Evolutionary conservation across 1,140 invertebrate genomes (phyloP), one percentile per base, ranked within the genome.

Genomic region (Anoplolepis gracilipes): DNA sequence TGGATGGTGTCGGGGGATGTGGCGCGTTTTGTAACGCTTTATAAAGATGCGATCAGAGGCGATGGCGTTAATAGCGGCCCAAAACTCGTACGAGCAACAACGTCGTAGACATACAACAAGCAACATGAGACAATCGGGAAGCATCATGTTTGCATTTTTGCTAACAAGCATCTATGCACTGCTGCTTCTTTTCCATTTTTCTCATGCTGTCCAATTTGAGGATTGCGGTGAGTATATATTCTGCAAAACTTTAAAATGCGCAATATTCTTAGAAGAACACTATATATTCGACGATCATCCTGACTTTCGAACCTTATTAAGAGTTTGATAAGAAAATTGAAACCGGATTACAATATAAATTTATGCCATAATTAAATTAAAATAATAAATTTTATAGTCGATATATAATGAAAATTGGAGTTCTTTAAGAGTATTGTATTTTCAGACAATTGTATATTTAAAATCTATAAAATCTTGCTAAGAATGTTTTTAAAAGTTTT

Each of bases 191-290:
- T 5, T 6, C 7, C 19, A 57, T 69, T 28, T 10, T 75, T 13
- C 30, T 49, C 4, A n/a, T n/a, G 86, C 84, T 16, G 7, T 87
- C 10, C 25, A 64, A 7, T 84, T 89, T 1, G 10, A 3, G 0
- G 67, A 91, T 75, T 93, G 91, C 46, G 90, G 92, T 93, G 61
- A 91, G 90, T 88, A 42, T 42, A 1, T 10, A 62, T 49, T 49
- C 19, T 49, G 16, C 4, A 1, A 49, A 49, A 49, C 16, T 49
- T 49, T 16, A 46, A 11, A 11, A n/a, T n/a, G n/a, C 13, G 42
- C 42, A 46, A 49, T 49, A 49, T 16, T 49, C 46, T 49, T 19
- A 49, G 16, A 16, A 19, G 46, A 19, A 16, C 11, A 11, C 1
- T 42, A 11, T 42, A 42, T 42, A 42, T 39, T 39, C 0, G 4